Base-by-base conservation (phyloP, 64 coral and sea anemone genomes). In the Orbicella faveolata region DNA sequence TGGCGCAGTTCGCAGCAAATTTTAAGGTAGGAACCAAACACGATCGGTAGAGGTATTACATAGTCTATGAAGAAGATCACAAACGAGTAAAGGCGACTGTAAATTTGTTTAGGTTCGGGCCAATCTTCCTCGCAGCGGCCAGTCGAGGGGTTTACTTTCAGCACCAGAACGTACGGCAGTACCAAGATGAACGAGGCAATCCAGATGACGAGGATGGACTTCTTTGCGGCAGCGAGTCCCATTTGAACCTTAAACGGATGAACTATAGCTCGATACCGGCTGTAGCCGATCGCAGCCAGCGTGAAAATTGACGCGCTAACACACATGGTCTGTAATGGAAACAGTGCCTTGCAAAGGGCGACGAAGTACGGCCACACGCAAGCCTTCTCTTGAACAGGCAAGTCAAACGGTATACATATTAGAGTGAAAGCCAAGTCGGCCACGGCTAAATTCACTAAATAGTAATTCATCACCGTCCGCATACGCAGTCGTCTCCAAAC, bases 381-480 rank as follows among this genome's bases (percentile, higher is more conserved):
- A 17, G 82, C 61, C 6, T 87, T 96, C 65, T 91, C 83, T 74
- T 96, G 95, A 0, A 96, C 95, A 23, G 89, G 92, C 66, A 96
- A 54, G 52, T 96, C 95, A 52, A 96, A 96, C 17, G 92, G 95
- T 17, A 96, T 93, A 41, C 95, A 96, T 19, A 96, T 91, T 20
- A 91, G 16, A 11, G 95, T 96, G 23, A 96, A 96, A 41, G 95
- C 92, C 70, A 96, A 75, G 30, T 96, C 95, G 13, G 83, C 91
- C 1, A 37, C 64, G 17, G 95, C 95, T 19, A 96, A 84, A 62
- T 96, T 96, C 6, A 93, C 91, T 33, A 96, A 54, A 36, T 90
- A 96, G 61, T 93, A 96, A 64, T 96, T 96, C 91, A 96, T 96
- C 21, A 96, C 95, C 18, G 91, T 96, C 78, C 89, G 90, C 75